Conservation (phyloP, 2,888 invertebrate genomes). For the Ecliptopera silaceata region DNA sequence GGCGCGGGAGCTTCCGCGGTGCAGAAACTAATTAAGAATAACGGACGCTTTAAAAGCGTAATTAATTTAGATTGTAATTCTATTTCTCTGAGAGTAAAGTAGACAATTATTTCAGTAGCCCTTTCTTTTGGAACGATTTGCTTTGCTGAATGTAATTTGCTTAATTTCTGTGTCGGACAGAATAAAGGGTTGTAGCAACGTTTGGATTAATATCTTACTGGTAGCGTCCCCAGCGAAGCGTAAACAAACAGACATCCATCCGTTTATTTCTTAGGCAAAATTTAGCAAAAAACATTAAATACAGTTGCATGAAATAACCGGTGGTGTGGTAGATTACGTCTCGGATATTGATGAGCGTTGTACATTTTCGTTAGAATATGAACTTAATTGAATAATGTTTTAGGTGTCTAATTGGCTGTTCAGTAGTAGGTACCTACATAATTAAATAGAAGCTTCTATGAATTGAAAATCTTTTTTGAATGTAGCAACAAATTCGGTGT, state of each 20-base stretch:
- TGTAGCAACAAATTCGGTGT: no score
- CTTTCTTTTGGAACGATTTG: conserved; percentile 80
- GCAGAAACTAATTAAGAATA: conserved; percentile 84
- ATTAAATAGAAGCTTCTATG: not conserved
- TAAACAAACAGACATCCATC: conserved; percentile 35
- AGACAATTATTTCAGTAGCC: conserved; percentile 83
- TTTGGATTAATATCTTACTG: conserved; percentile 44
- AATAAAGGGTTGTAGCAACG: conserved; percentile 59
- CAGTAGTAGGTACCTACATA: conserved; percentile 42
- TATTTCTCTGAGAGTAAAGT: conserved; percentile 81
- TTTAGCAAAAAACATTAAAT: conserved; percentile 43
- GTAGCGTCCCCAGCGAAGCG: conserved; percentile 34
- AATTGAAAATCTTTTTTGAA: not conserved
- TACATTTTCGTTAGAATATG: not conserved
- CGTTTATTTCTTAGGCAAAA: conserved; percentile 44
- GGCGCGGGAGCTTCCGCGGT: conserved; percentile 77
- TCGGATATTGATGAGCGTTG: not conserved
- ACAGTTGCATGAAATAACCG: conserved; percentile 42
- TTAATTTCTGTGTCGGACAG: conserved; percentile 76
- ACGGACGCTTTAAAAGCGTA: conserved; percentile 84
- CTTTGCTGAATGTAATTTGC: conserved; percentile 77
- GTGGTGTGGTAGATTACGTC: conserved; percentile 20
- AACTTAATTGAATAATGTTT: not conserved
- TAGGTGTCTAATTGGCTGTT: conserved; percentile 7
- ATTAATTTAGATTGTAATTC: conserved; percentile 84